Evolutionary conservation across 2,888 invertebrate genomes (phyloP), one percentile per base, ranked within the genome.

Genomic region (Monopis laevigella): DNA sequence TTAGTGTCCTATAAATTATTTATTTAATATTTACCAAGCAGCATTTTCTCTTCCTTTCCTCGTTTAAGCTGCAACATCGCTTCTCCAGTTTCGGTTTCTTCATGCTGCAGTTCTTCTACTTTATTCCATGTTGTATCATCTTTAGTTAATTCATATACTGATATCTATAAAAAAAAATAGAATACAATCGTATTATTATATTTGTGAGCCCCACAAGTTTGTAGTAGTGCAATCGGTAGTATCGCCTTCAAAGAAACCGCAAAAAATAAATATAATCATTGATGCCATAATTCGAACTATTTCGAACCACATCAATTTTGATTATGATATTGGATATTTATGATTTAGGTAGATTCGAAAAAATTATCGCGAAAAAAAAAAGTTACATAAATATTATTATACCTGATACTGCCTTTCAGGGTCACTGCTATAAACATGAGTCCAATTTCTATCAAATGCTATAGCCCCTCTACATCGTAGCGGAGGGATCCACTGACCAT

Each of bases 61-160:
- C 96, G 69, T 57, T 92, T 92, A 41, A 97, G 67, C 60, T 94
- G 94, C 32, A 94, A 72, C 61, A 94, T 78, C 35, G 87, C 86
- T 60, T 92, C 92, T 13, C 85, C 87, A 0, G 86, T 84, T 44
- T 92, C 92, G 12, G 88, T 89, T 50, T 85, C 84, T 27, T 84
- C 82, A 41, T 89, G 84, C 0, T 85, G 82, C 26, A 93, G 65
- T 41, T 86, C 84, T 43, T 83, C 70, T 2, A 81, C 65, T 45
- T 86, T 83, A 10, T 74, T 69, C 92, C 92, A 92, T 42, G 58
- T 60, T n/a, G 62, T 61, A 14, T 82, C 69, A 11, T 75, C 80
- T 10, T 70, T 77, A n/a, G 84, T 78, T 40, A 68, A 57, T 45
- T 67, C 70, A 34, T 63, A 80, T 27, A 80, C 65, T 27, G 77